Evolutionary conservation across 2,113 vertebrate species (phyloP), one percentile per base, ranked within the genome.

Genomic region (Rhadina sibilatrix): DNA sequence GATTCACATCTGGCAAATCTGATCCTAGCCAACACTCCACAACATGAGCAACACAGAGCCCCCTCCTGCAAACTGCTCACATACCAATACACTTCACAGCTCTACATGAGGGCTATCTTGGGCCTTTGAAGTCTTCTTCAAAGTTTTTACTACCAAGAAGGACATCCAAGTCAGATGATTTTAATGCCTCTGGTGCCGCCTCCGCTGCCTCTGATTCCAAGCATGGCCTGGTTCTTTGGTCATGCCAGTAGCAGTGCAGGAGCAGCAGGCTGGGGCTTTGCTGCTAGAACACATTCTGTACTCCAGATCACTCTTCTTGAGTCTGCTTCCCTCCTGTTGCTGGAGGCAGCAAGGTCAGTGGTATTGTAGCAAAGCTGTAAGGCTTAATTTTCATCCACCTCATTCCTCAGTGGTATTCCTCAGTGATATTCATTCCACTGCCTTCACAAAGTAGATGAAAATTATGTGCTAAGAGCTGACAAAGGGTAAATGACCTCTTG

Each of bases 171-270:
- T 25, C 46, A 47, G 6, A 14, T 57, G 40, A 20, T 40, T 2
- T 4, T 14, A 89, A 47, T 15, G 49, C 17, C 5, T 52, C n/a
- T 6, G 4, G 12, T 61, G 16, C 11, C 2, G 3, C 28, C 2
- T 10, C 27, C 4, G 3, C 30, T 78, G 12, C 31, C 3, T 7
- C 5, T 4, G 10, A 8, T 37, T 40, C 37, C 4, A 3, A 52
- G 27, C 12, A 9, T 19, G 17, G 50, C 9, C n/a, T 65, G 54
- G 12, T 24, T 74, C 37, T 53, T 72, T 4, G 4, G 23, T 63
- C 68, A 15, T 28, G 12, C 15, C 2, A 7, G 18, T 1, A 3
- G 35, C 63, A 54, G 10, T 0, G 1, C 21, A 49, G 77, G 46
- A 91, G 13, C 9, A 5, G 38, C 8, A 27, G 24, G 8, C 13